Conservation (phyloP, 2,888 invertebrate species). For the Tenthredo notha region DNA sequence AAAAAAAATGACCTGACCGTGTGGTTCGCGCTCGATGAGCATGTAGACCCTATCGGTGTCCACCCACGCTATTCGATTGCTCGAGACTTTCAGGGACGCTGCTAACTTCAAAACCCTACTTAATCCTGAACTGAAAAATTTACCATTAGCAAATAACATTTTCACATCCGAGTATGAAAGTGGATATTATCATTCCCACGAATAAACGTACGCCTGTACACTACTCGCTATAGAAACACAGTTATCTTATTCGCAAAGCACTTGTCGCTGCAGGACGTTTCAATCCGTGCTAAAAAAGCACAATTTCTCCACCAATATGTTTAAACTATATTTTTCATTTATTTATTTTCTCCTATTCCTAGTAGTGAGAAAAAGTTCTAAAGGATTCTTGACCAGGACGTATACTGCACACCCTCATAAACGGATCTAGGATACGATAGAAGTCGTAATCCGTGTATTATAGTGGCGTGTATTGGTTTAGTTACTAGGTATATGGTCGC, state of each 20-base stretch:
- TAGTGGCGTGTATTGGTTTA: neutral
- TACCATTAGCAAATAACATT: neutral
- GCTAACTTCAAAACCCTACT: neutral
- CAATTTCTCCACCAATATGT: neutral
- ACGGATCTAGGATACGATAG: conserved; percentile 17
- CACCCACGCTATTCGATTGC: conserved; percentile 65
- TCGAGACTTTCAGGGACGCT: conserved; percentile 37
- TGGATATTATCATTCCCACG: neutral
- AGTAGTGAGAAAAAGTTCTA: neutral
- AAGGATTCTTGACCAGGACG: neutral
- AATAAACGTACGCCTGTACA: neutral
- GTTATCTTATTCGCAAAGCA: neutral
- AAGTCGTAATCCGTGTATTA: conserved; percentile 2
- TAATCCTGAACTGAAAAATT: neutral
- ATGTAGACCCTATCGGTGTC: conserved; percentile 71
- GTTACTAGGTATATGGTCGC: neutral
- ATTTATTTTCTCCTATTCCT: neutral
- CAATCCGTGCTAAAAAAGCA: neutral
- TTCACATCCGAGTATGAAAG: neutral
- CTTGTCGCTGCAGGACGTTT: neutral
- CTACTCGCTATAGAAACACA: too few relatives aligned
- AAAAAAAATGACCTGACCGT: neutral
- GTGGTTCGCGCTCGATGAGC: conserved; percentile 60
- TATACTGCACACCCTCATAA: neutral
- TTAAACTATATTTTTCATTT: neutral